These are phyloP conservation scores for Pentalonia nigronervosa DNA, from an alignment of 1,140 invertebrate genomes.

Conservation along the genomic window DNA sequence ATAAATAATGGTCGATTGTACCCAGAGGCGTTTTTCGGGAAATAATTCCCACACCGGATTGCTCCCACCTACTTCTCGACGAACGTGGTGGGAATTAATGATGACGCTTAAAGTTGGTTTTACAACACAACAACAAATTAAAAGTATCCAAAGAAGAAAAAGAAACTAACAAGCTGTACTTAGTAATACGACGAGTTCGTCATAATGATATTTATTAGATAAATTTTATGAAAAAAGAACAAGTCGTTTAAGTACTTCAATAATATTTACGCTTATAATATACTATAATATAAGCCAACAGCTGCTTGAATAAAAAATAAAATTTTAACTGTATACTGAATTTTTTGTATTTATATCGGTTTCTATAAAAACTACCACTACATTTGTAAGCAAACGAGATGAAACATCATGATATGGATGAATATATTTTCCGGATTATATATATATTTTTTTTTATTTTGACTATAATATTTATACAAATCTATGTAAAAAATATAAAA, in stretches of 20 bases:
- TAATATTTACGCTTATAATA: background rate
- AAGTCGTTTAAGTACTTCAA: background rate
- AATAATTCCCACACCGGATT: slow-evolving; percentile 32
- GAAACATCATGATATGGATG: background rate
- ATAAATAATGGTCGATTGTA: slow-evolving; percentile 39
- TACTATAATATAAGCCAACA: background rate
- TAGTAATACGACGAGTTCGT: background rate
- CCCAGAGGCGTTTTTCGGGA: slow-evolving; percentile 23
- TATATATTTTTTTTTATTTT: background rate
- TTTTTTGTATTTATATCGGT: background rate
- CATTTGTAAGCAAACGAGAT: background rate
- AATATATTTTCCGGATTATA: background rate
- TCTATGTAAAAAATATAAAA: background rate
- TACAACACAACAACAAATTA: background rate
- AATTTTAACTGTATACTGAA: too few relatives aligned
- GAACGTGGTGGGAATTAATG: slow-evolving; percentile 44
- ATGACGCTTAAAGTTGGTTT: slow-evolving; percentile 30
- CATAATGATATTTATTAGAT: background rate
- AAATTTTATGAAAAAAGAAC: background rate
- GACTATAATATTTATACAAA: background rate
- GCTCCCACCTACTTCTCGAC: background rate
- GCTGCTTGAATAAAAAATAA: background rate
- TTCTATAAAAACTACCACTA: background rate
- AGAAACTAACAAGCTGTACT: slow-evolving; percentile 19
- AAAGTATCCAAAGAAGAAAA: slow-evolving; percentile 17